Percentiles rank a stretch among this genome's conserved stretches.
These are phyloP conservation scores for Drosophila bocki DNA, from an alignment of 1,140 invertebrate genomes.

Conservation along the genomic window DNA sequence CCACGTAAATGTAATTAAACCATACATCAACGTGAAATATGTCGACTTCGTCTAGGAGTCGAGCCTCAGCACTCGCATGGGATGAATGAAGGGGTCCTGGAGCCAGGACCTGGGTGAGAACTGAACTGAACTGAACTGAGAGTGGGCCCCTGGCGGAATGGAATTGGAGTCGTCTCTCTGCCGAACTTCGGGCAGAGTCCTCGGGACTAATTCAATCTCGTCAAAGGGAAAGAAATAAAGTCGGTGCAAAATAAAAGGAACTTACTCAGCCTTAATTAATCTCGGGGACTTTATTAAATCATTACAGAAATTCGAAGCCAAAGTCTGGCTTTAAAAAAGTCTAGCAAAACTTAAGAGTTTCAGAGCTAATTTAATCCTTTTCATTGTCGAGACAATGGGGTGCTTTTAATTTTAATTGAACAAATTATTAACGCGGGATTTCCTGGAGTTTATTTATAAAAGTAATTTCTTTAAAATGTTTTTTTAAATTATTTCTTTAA, in stretches of 20 bases:
- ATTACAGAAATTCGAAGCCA: conserved; percentile 13
- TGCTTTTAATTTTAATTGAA: not conserved
- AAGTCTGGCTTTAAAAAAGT: conserved; percentile 9
- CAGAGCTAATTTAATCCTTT: conserved; percentile 9
- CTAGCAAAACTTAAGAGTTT: conserved; percentile 1
- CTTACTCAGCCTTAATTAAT: conserved; percentile 36
- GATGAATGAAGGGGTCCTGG: conserved; percentile 20
- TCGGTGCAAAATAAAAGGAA: conserved; percentile 36
- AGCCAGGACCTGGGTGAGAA: conserved; percentile 3
- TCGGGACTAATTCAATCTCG: conserved; percentile 39
- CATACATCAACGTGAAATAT: conserved; percentile 84
- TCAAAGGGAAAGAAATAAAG: conserved; percentile 5
- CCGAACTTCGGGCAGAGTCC: not conserved
- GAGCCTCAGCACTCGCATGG: conserved; percentile 17
- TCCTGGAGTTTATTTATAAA: not conserved
- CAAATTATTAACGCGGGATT: not conserved
- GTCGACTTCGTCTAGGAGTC: conserved; percentile 48
- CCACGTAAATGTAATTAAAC: conserved; percentile 84
- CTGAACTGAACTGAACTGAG: not conserved
- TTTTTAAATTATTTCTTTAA: too few species aligned
- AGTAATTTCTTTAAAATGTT: not conserved
- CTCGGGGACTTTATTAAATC: conserved; percentile 41
- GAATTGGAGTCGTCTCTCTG: conserved; percentile 15
- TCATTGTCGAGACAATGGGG: not conserved
- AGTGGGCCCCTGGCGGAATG: conserved; percentile 1